Evolutionary conservation across 2,797 vertebrate species (phyloP), one percentile per base, ranked within the genome.

Genomic region (Ataeniobius toweri): DNA sequence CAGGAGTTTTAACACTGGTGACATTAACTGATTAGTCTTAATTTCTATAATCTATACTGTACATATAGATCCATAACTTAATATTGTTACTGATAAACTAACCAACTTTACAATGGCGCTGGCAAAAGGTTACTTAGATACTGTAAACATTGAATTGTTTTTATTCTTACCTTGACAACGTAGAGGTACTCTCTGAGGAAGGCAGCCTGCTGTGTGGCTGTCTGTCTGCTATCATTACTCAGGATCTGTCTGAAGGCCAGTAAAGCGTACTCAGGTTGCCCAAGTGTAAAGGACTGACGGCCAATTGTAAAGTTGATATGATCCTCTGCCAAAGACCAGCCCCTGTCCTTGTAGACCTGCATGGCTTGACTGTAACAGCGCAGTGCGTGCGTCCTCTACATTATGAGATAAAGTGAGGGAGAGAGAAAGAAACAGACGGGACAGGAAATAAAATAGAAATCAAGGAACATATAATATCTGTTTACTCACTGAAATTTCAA

Each of bases 251-350:
- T 95, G 89, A 99, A 99, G 71, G 98, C 98, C 18, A 94, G 95
- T 6, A 98, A 96, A 0, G 98, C 97, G 10, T 96, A 97, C 73
- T 99, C 98, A 24, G 96, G 92, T 79, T 99, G 97, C 22, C 93
- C 91, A 55, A 99, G 96, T 0, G 98, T 99, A 77, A 97, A 99
- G 26, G 98, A 99, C 91, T 99, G 98, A 1, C 98, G 97, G 0
- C 98, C 98, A 8, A 99, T 98, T 22, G 97, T 99, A 90, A 99
- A 99, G 92, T 99, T 99, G 88, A 99, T 99, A 78, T 99, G 98
- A 91, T 99, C 98, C 86, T 99, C 98, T 18, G 98, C 98, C 74
- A 99, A 93, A 79, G 97, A 97, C 98, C 98, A 99, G 81, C 97
- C 97, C 83, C 98, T 97, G 24, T 96, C 97, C 90, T 97, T 97